Evolutionary conservation across 2,113 vertebrate genomes (phyloP), one percentile per base, ranked within the genome.

Genomic region (Gambusia holbrooki): DNA sequence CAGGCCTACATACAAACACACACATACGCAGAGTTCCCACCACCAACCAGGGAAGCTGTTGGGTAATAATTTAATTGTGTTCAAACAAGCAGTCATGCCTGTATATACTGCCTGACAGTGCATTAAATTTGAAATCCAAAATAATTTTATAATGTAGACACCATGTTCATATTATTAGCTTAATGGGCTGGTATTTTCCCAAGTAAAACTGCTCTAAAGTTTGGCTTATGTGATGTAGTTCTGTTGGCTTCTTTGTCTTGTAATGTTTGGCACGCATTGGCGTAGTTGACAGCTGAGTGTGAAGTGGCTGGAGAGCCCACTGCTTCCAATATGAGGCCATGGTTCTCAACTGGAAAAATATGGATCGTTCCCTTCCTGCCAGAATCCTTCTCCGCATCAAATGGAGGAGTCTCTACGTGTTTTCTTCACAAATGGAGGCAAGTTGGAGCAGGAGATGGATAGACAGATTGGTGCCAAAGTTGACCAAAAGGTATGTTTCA

Each of bases 121-220:
- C 42, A 68, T 82, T 68, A 22, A 64, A 32, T 63, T 63, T 32
- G 6, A 63, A 30, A 30, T 69, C 29, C 28, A 33, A 64, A 78
- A 77, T 29, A 71, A 32, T 62, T 19, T 27, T 51, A 63, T 40
- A 69, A 81, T 37, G 9, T 40, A 64, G 32, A 72, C 58, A 73
- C 12, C 61, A 25, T 62, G 29, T 35, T 67, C 64, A 7, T 48
- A 69, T 64, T 63, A 28, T 27, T 54, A 30, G 40, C 69, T 73
- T 82, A 42, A 74, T 75, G 69, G 72, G 30, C 35, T 78, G 77
- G 83, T 82, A 76, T 80, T 27, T 37, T 37, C 35, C 37, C 64
- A 79, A 66, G 61, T 69, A 58, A 79, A 83, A 77, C 76, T 66
- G 35, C 67, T 42, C 33, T 28, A 40, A 83, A 80, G 14, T 48